Percentiles rank a stretch among this genome's conserved stretches.
These are phyloP conservation scores for Garra rufa DNA, from an alignment of 2,113 vertebrate species.

Conservation along the genomic window DNA sequence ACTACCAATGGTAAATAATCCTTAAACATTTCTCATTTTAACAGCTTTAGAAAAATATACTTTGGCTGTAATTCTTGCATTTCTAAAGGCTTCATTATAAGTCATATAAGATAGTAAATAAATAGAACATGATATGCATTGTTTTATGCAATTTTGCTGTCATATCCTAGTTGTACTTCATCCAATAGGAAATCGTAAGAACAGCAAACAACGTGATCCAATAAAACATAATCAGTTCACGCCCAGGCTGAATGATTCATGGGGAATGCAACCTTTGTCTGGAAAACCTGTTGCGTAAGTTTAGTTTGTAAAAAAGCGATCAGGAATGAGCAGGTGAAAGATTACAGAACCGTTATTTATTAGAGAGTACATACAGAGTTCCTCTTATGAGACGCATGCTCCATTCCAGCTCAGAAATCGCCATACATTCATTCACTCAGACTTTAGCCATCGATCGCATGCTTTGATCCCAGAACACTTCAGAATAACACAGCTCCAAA, in stretches of 20 bases:
- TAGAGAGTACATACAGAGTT: constrained; percentile 59
- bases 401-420: constrained; percentile 58
- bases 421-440: constrained; percentile 55
- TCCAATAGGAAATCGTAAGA: neutral
- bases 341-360: constrained; percentile 66
- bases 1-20: neutral
- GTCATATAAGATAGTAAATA: neutral
- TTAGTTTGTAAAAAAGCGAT: neutral
- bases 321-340: neutral
- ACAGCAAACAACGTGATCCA: neutral
- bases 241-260: neutral
- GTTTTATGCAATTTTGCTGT: neutral
- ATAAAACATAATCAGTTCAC: neutral
- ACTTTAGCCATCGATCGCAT: neutral
- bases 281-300: neutral
- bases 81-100: neutral
- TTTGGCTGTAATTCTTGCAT: neutral
- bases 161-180: neutral
- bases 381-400: constrained; percentile 63
- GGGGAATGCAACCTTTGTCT: neutral
- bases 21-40: neutral
- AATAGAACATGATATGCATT: neutral
- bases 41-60: neutral
- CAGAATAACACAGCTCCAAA: neutral
- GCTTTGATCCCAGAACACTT: constrained; percentile 4